Base-by-base conservation (phyloP, 1,140 invertebrate species). In the Batillaria attramentaria region DNA sequence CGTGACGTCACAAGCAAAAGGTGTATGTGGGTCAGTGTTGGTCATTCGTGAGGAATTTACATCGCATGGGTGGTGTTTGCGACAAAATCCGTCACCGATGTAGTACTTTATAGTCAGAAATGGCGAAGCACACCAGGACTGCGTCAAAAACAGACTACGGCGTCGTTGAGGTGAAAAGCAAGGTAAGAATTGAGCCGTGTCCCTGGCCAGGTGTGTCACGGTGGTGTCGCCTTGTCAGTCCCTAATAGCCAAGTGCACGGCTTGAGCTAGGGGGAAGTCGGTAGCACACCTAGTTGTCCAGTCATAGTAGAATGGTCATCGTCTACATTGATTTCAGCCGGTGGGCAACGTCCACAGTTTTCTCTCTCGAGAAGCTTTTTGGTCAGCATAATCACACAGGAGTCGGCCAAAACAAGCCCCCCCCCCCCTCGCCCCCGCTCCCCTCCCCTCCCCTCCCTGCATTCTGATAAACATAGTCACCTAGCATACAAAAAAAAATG, bases 161-260 rank as follows among this genome's bases (percentile, higher is more conserved):
- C 31, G 57, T 85, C n/a, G 81, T 88, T 39, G 87, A 88, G 74
- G 84, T 88, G 8, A 88, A 88, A 78, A 87, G 86, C 84, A 87
- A 88, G 86, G 87, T 88, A 85, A 80, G 74, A 20, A 50, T 4
- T 69, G 39, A 76, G 72, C 46, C 13, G 41, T 62, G 1, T 24
- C 16, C 2, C 2, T n/a, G 10, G 8, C 28, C 54, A 46, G 42
- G 73, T 77, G 73, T 77, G 65, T 41, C 28, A 42, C 42, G 43
- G 8, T 50, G 75, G 20, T 46, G 31, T 68, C 37, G 31, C 10
- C 43, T 46, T 77, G 18, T 33, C 28, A n/a, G n/a, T n/a, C n/a
- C n/a, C n/a, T n/a, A n/a, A n/a, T n/a, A n/a, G n/a, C n/a, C n/a
- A n/a, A n/a, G n/a, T n/a, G 18, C 10, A 42, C 16, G 39, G 10